Evolutionary conservation across 30 jellyfish, hydroid and myxozoan species (phyloP).

Genomic region (Cassiopea xamachana): DNA sequence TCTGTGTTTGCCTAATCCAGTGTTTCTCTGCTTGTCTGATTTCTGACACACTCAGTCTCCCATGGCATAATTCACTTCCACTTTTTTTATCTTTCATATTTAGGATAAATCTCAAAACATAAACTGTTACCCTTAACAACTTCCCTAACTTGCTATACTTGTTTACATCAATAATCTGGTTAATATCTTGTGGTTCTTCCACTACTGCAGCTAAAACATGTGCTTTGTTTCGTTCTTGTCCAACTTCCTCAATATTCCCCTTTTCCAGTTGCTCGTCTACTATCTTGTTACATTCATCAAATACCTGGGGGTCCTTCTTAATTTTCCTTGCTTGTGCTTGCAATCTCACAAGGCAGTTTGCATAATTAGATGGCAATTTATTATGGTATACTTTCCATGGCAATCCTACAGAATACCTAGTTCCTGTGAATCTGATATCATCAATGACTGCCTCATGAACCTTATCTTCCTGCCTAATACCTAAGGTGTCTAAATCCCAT

Average conservation of each 20-base stretch:
- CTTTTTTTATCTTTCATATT: not conserved
- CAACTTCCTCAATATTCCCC: not conserved
- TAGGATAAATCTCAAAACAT: conserved; percentile 1
- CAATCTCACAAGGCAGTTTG: not conserved
- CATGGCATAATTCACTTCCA: not conserved
- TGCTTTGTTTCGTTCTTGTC: no score
- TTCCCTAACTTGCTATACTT: not conserved
- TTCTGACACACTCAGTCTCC: conserved; percentile 5
- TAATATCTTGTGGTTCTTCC: no score
- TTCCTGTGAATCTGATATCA: not conserved
- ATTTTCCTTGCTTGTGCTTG: not conserved
- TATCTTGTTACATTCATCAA: not conserved
- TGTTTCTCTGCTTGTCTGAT: conserved; percentile 1
- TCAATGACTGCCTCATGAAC: not conserved
- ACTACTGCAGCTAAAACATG: no score
- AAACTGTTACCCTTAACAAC: conserved; percentile 33
- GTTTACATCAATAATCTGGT: no score
- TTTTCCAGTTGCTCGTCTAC: not conserved
- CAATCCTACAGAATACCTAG: not conserved
- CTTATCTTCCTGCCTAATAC: not conserved
- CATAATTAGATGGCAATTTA: not conserved
- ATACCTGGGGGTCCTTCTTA: not conserved
- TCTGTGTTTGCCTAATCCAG: conserved; percentile 34
- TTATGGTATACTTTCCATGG: not conserved
- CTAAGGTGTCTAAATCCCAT: not conserved